These are phyloP conservation scores for Centropus unirufus DNA, from an alignment of 2,113 vertebrate species.

Conservation along the genomic window DNA sequence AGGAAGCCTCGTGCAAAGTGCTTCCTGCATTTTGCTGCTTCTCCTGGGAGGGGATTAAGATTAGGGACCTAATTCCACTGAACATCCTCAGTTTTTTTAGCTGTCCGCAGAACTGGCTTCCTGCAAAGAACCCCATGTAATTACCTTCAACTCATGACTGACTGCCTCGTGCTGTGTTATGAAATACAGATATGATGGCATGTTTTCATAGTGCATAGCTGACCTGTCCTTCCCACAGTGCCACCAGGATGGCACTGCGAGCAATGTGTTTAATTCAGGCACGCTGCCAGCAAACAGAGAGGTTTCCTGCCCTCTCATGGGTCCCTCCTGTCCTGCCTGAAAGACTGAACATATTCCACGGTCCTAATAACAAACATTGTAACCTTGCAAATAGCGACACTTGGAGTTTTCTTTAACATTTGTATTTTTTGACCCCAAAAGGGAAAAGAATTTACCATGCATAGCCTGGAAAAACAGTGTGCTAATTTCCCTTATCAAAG, in stretches of 20 bases:
- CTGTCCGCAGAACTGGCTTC: constrained; percentile 76
- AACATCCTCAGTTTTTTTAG: constrained; percentile 83
- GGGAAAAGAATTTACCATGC: constrained; percentile 66
- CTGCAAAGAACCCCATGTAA: constrained; percentile 76
- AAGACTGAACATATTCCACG: constrained; percentile 10
- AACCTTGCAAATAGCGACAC: constrained; percentile 62
- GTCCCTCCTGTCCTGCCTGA: not conserved
- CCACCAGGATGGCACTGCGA: constrained; percentile 64
- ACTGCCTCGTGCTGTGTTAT: constrained; percentile 41
- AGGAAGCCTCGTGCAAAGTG: constrained; percentile 58
- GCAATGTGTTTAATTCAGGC: constrained; percentile 37
- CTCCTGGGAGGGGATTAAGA: constrained; percentile 81
- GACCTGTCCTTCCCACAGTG: constrained; percentile 46
- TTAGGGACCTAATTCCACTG: constrained; percentile 77
- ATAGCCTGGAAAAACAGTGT: constrained; percentile 61
- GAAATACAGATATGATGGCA: constrained; percentile 43
- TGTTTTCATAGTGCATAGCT: constrained; percentile 73
- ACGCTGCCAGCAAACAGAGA: constrained; percentile 29
- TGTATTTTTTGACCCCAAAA: constrained; percentile 70
- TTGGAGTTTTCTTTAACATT: constrained; percentile 64
- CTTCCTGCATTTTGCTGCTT: constrained; percentile 73
- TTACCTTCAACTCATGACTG: constrained; percentile 55
- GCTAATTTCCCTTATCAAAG: constrained; percentile 64
- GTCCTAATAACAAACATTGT: constrained; percentile 75
- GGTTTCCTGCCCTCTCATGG: constrained; percentile 50